Evolutionary conservation across 2,113 vertebrate species (phyloP).

Genomic region (Alethe castanea): DNA sequence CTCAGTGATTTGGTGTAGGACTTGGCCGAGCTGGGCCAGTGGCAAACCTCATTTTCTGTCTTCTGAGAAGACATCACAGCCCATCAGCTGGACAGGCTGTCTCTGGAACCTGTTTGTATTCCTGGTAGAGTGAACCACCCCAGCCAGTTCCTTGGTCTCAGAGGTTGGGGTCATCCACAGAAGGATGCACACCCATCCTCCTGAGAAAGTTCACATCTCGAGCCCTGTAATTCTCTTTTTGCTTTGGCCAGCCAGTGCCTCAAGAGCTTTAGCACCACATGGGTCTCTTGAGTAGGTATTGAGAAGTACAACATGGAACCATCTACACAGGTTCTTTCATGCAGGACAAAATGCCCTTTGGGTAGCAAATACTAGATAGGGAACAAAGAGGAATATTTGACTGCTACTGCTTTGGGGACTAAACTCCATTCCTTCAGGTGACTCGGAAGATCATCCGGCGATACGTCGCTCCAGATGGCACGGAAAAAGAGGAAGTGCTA

Average conservation of each 20-base stretch:
- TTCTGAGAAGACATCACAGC: background rate
- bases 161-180: background rate
- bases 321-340: fast-evolving
- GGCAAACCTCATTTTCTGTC: background rate
- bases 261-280: background rate
- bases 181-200: background rate
- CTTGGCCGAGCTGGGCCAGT: background rate
- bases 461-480: constrained; percentile 83
- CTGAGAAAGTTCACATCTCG: background rate
- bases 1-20: background rate
- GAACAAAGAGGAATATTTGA: background rate
- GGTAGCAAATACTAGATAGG: background rate
- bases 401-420: background rate
- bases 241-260: background rate
- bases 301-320: background rate
- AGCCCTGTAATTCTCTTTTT: background rate
- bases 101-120: background rate
- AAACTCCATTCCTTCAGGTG: constrained; percentile 71
- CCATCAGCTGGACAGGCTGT: background rate
- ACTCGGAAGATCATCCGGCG: constrained; percentile 91
- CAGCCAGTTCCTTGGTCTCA: background rate
- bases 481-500: constrained; percentile 83
- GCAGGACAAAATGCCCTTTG: background rate
- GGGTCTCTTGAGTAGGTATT: background rate
- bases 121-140: background rate